phyloP scores from a whole-genome alignment of 1,140 invertebrate genomes.

The Drosophila arizonae region DNA sequence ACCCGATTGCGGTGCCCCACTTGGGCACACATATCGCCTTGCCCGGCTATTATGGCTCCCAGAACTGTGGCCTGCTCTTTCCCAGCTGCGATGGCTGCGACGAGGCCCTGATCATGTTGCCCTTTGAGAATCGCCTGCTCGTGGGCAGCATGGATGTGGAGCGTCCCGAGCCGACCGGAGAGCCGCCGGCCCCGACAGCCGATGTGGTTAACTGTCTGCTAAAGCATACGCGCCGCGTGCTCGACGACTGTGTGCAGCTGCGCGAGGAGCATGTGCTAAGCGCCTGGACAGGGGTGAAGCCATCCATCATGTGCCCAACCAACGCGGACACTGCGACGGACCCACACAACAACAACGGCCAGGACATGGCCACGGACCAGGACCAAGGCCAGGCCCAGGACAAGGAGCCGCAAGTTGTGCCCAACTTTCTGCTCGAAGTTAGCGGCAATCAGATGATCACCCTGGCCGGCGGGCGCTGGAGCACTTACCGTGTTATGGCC shows the following conservation, averaged over 20 bases:
- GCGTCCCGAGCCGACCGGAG: background rate
- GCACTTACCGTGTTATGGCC: constrained; percentile 61
- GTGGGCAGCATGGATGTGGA: constrained; percentile 31
- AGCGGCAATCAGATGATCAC: constrained; percentile 52
- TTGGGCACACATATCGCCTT: constrained; percentile 44
- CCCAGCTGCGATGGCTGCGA: constrained; percentile 9
- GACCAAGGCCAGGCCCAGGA: background rate
- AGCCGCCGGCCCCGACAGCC: constrained; percentile 5
- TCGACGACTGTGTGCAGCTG: constrained; percentile 41
- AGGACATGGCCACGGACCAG: too few relatives aligned
- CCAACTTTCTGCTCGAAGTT: constrained; percentile 52
- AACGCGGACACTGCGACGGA: too few relatives aligned
- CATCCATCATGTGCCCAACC: constrained; percentile 40
- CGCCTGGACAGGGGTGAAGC: constrained; percentile 51
- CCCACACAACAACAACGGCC: too few relatives aligned
- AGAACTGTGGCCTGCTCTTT: constrained; percentile 47
- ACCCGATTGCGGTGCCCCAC: constrained; percentile 35
- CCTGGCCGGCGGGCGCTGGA: constrained; percentile 57
- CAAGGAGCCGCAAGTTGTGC: background rate
- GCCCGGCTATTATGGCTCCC: constrained; percentile 58
- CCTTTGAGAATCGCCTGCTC: constrained; percentile 45
- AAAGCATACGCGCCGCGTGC: constrained; percentile 6
- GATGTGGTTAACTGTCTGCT: constrained; percentile 37
- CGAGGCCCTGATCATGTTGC: constrained; percentile 50
- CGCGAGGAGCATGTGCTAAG: constrained; percentile 48